Base-by-base conservation (phyloP, 2,888 invertebrate species). In the Tromatobia lineatoria region DNA sequence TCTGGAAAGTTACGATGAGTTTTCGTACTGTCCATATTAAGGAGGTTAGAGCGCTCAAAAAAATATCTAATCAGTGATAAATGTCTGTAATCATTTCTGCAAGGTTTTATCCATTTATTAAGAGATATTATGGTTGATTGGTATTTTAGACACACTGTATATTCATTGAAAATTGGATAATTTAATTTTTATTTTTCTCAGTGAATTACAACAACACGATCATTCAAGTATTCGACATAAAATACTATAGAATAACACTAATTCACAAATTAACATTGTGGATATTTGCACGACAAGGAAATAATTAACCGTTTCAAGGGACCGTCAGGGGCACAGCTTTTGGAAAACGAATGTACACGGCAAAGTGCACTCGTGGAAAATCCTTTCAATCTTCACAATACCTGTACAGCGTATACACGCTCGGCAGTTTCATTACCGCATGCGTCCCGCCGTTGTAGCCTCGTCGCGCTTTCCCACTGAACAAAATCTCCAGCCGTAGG, bases 331-430 rank as follows among this genome's bases (percentile, higher is more conserved):
- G 42, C 50, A 23, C 45, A 42, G 70, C 54, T 80, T 83, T 83
- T 73, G 54, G 59, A 67, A 83, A 83, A 78, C 82, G 82, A 66
- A 80, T 57, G 29, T 18, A 66, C 61, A 73, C 64, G 80, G 38
- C 52, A 80, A 80, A 79, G 80, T 80, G 66, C 80, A 83, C 79
- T 83, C 71, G 57, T 73, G 71, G 76, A 83, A 83, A 80, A 83
- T 79, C 80, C 80, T 71, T 83, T 83, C 80, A 83, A 80, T 83
- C 75, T 83, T 83, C 71, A 83, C 83, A 83, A 83, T 83, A 80
- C 80, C 83, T 64, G 47, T 42, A 29, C 50, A 59, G 59, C 42
- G 61, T 54, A 23, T 18, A 82, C 59, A 69, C 59, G 61, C 34
- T 23, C 29, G 76, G 71, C 76, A 76, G 80, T 80, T 83, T 83